Base-by-base conservation (phyloP, 2,113 vertebrate species). In the Nothocercus nigrocapillus region DNA sequence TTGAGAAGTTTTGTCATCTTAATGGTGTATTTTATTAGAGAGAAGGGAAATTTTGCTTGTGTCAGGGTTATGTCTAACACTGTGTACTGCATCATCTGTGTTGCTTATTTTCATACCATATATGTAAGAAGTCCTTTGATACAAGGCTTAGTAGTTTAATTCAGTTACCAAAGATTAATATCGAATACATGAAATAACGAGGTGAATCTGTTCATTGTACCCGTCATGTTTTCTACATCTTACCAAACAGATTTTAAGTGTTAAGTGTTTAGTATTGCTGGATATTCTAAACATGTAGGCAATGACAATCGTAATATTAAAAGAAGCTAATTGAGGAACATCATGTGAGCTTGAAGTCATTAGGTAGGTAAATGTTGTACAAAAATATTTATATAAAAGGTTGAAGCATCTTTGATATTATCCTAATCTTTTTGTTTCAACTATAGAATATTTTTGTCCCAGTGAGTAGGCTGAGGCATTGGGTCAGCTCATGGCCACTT, bases 401-500 rank as follows among this genome's bases (percentile, higher is more conserved):
- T 7, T 72, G 73, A 21, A 38, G 13, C 4, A 5, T 78, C 53
- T 84, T 66, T 82, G 32, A 14, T 91, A 7, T 47, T 76, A 62
- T 79, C 34, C 51, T 66, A 44, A 56, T 53, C 42, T 58, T 94
- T 90, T 61, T 84, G 13, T 27, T 89, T 38, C 68, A 94, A 42
- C 42, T 80, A 3, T 44, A n/a, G 53, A 59, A 40, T 64, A 40
- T 66, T 82, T 8, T 3, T 69, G 24, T 66, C 27, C 2, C 36
- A 25, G 27, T 61, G 74, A 44, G 44, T 25, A 40, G 62, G 6
- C 80, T 47, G 44, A 44, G 32, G 15, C 64, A 82, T 90, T 1
- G 12, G 66, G 83, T 89, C 80, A 73, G 80, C 40, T 92, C 73
- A 82, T 68, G 67, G 70, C 91, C 87, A 49, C 70, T 68, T 64